Evolutionary conservation across 1,140 invertebrate genomes (phyloP), one percentile per base, ranked within the genome.

Genomic region (Tetramorium parvispinum): DNA sequence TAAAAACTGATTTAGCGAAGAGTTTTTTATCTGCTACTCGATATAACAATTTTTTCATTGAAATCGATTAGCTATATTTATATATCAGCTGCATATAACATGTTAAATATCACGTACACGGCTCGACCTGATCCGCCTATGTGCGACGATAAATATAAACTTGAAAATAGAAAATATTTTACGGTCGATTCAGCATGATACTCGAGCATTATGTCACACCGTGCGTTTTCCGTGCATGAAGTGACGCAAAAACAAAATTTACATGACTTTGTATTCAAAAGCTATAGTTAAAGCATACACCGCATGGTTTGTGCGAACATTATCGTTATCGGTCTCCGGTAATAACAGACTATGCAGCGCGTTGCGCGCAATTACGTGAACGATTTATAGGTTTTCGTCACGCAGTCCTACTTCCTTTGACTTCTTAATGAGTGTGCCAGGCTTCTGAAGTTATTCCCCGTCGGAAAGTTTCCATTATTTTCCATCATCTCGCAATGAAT

Each of bases 311-410:
- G 87, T 68, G 91, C 88, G 87, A 90, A 92, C 92, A 91, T 92
- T 92, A 92, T 92, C 91, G 88, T 91, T 91, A 90, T 90, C 90
- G 87, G 68, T 73, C 49, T 77, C 83, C 68, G 87, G 79, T 92
- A 92, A 92, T 92, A 92, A 92, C 87, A 85, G 85, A 59, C 75
- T 24, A 27, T 82, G 83, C 78, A 55, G 53, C 76, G 73, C 76
- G 57, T 82, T 82, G 81, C 83, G 78, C 83, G 83, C 77, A 76
- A 75, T 88, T 86, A 87, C 55, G 49, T 37, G 51, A 63, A 79
- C 76, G 87, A 92, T 92, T 92, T 92, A 92, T 90, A 79, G 78
- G 66, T 81, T 63, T 88, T 87, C 85, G 87, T 87, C 91, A 89
- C 92, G 90, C 91, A 91, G 82, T 88, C 73, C 59, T 82, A 87